Percentiles rank a stretch among this genome's conserved stretches.
Evolutionary conservation across 2,797 vertebrate genomes (phyloP).

Genomic region (Sebastes vulpes): DNA sequence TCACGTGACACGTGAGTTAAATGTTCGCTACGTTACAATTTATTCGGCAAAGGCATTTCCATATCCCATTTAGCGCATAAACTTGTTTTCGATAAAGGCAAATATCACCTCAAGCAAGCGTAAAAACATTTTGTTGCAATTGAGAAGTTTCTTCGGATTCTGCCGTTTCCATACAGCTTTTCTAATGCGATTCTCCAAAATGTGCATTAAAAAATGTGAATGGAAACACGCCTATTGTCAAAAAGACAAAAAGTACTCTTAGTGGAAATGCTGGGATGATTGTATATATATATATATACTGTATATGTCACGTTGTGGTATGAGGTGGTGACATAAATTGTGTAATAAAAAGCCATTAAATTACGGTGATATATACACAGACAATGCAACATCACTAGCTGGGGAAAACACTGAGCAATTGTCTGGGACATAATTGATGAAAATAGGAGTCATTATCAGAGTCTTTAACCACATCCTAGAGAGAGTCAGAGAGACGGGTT

Average conservation of each 20-base stretch:
- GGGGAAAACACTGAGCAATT: conserved; percentile 40
- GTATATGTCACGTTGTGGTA: not conserved
- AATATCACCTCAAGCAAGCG: not conserved
- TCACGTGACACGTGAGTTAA: not conserved
- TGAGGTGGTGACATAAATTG: not conserved
- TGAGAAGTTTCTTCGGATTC: not conserved
- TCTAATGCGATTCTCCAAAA: not conserved
- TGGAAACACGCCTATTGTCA: not conserved
- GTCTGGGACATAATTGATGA: conserved; percentile 48
- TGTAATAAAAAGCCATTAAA: conserved; percentile 6
- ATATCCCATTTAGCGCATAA: not conserved
- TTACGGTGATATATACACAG: conserved; percentile 11
- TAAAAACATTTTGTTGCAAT: not conserved
- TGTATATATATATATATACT: not conserved
- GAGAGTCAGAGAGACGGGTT: conserved; percentile 32
- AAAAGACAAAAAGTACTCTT: not conserved
- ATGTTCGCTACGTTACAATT: not conserved
- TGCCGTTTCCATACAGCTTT: not conserved
- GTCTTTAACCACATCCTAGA: conserved; percentile 69
- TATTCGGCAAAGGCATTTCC: not conserved
- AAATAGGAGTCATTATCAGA: conserved; percentile 69
- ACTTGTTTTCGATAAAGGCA: too few relatives aligned
- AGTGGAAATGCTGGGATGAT: not conserved
- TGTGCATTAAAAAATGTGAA: not conserved
- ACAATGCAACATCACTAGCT: conserved; percentile 13